Percentiles rank a stretch among this genome's conserved stretches.
Conservation (phyloP, 2,888 invertebrate genomes). For the Epirrhoe tristata region DNA sequence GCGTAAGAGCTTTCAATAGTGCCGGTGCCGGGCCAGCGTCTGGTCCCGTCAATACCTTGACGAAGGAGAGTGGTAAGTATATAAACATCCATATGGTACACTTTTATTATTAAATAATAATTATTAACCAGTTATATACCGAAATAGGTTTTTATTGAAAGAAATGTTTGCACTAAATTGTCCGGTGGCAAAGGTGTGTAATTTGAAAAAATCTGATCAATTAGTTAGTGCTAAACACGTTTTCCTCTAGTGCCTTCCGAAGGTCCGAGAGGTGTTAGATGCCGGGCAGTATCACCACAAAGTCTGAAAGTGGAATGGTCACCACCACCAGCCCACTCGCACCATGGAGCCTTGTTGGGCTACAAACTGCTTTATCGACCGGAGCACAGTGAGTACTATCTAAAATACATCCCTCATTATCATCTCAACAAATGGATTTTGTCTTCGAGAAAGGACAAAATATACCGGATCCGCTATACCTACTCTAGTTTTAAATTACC, state of each 20-base stretch:
- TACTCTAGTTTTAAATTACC: background rate
- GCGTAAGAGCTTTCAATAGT: constrained; percentile 94
- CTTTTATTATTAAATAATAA: too few species aligned
- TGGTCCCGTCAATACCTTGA: constrained; percentile 90
- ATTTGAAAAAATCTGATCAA: too few species aligned
- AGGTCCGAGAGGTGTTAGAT: constrained; percentile 90
- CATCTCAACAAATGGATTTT: too few species aligned
- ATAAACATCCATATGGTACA: too few species aligned
- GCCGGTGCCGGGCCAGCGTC: constrained; percentile 94
- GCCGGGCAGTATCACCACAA: constrained; percentile 91
- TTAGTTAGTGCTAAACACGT: too few species aligned
- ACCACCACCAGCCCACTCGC: constrained; percentile 89
- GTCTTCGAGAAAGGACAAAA: too few species aligned
- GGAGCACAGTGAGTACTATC: constrained; percentile 72
- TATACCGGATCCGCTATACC: background rate
- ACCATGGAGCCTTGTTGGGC: constrained; percentile 91
- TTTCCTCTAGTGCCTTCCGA: constrained; percentile 91
- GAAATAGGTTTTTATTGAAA: too few species aligned
- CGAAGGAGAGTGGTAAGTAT: constrained; percentile 91
- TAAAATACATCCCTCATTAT: too few species aligned
- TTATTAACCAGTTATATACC: too few species aligned
- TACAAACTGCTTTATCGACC: constrained; percentile 94
- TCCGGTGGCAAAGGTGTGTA: too few species aligned
- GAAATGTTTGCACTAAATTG: too few species aligned
- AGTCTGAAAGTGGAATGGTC: constrained; percentile 93